Conservation (phyloP, 1,140 invertebrate genomes). For the Centruroides sculpturatus region DNA sequence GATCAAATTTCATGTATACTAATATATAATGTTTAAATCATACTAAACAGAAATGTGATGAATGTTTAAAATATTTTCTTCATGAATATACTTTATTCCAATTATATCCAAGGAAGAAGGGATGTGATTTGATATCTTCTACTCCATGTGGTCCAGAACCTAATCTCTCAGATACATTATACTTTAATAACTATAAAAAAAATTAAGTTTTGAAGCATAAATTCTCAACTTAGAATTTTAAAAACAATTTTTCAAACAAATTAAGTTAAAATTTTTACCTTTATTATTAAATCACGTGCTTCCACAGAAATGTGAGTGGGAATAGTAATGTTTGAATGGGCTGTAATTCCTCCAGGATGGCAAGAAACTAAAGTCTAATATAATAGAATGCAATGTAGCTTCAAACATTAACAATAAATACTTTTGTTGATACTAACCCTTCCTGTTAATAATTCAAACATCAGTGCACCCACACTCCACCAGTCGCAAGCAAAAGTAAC, state of each 20-base stretch:
- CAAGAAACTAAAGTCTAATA: slow-evolving; percentile 41
- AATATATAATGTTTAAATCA: too few species aligned
- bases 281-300: slow-evolving; percentile 38
- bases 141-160: slow-evolving; percentile 36
- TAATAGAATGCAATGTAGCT: neutral
- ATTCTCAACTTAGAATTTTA: neutral
- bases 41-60: too few species aligned
- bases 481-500: slow-evolving; percentile 45
- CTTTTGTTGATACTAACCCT: slow-evolving; percentile 27
- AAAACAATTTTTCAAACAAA: neutral
- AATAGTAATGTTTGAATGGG: slow-evolving; percentile 43
- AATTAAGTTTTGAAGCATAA: slow-evolving; percentile 17
- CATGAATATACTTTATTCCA: slow-evolving; percentile 30
- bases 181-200: slow-evolving; percentile 43
- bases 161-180: slow-evolving; percentile 45
- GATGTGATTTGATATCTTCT: slow-evolving; percentile 52
- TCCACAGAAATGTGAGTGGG: slow-evolving; percentile 39
- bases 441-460: slow-evolving; percentile 60
- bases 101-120: slow-evolving; percentile 47
- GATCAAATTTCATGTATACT: too few species aligned
- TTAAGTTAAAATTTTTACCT: slow-evolving; percentile 32
- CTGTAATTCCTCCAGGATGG: slow-evolving; percentile 45
- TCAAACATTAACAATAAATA: too few species aligned
- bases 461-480: slow-evolving; percentile 61
- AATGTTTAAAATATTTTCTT: too few species aligned